phyloP scores from a whole-genome alignment of 2,888 invertebrate genomes.

The Ecliptopera silaceata region DNA sequence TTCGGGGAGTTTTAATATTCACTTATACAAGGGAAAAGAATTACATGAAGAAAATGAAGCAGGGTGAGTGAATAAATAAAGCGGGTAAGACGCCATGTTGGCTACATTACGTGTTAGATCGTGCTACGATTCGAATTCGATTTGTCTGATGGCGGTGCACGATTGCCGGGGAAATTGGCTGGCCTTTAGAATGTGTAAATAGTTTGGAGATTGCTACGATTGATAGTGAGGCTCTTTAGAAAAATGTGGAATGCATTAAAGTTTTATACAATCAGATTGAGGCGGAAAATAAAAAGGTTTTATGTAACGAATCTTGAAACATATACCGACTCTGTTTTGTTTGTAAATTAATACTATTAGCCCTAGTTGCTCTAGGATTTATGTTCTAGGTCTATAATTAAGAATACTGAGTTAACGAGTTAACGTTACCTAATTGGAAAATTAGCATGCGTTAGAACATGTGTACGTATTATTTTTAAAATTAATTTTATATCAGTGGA shows the following conservation, averaged over 20 bases:
- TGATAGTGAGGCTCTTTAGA: conserved; percentile 17
- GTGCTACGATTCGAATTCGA: conserved; percentile 66
- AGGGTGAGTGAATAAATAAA: conserved; percentile 77
- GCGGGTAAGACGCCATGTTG: conserved; percentile 56
- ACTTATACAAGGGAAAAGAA: conserved; percentile 78
- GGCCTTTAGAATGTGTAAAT: conserved; percentile 75
- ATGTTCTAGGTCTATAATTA: no score
- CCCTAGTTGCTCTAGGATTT: no score
- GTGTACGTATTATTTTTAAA: no score
- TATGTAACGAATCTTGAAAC: neutral
- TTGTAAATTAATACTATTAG: no score
- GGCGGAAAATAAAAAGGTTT: neutral
- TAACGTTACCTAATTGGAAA: no score
- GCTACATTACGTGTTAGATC: conserved; percentile 75
- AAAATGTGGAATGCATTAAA: no score
- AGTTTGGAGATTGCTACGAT: conserved; percentile 40
- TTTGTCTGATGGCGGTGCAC: conserved; percentile 64
- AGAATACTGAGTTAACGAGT: no score
- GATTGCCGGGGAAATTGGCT: conserved; percentile 55
- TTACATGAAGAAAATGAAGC: conserved; percentile 79
- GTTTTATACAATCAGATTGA: no score
- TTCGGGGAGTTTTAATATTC: conserved; percentile 75
- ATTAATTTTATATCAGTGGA: no score
- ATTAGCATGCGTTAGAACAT: no score
- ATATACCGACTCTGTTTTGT: no score